Percentiles rank a stretch among this genome's conserved stretches.
phyloP scores from a whole-genome alignment of 64 coral and sea anemone species.

The Exaiptasia diaphana region DNA sequence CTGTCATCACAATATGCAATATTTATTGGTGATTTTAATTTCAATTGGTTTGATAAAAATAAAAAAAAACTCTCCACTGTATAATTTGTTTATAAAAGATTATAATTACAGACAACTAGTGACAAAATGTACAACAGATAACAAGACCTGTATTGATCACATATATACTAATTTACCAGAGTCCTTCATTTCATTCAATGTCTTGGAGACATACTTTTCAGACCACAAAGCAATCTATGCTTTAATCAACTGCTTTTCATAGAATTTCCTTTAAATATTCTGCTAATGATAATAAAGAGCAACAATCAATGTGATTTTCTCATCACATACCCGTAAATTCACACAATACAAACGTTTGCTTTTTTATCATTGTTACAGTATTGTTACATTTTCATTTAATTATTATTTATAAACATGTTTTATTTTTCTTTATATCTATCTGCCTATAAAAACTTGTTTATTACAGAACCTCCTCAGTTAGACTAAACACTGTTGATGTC shows the following conservation, averaged over 20 bases:
- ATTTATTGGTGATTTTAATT: conserved; percentile 1
- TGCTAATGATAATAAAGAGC: not conserved
- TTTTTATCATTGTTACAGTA: not conserved
- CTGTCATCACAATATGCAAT: not conserved
- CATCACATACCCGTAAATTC: not conserved
- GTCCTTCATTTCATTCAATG: not conserved
- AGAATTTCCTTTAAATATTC: not conserved
- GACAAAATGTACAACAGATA: conserved; percentile 16
- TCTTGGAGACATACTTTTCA: not conserved
- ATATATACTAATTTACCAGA: conserved; percentile 27
- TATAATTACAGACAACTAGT: conserved; percentile 21
- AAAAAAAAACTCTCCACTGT: not conserved
- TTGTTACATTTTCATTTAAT: not conserved
- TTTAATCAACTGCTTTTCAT: not conserved
- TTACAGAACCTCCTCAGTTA: too few relatives aligned
- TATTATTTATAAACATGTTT: not conserved
- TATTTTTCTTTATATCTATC: too few relatives aligned
- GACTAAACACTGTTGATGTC: too few relatives aligned
- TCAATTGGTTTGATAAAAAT: not conserved
- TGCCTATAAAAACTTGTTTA: too few relatives aligned
- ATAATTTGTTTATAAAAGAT: not conserved
- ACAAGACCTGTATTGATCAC: conserved; percentile 36
- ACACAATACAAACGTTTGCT: too few relatives aligned
- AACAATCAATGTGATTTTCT: not conserved
- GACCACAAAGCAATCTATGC: not conserved